phyloP scores from a whole-genome alignment of 2,888 invertebrate genomes.

The Oscheius sp. region DNA sequence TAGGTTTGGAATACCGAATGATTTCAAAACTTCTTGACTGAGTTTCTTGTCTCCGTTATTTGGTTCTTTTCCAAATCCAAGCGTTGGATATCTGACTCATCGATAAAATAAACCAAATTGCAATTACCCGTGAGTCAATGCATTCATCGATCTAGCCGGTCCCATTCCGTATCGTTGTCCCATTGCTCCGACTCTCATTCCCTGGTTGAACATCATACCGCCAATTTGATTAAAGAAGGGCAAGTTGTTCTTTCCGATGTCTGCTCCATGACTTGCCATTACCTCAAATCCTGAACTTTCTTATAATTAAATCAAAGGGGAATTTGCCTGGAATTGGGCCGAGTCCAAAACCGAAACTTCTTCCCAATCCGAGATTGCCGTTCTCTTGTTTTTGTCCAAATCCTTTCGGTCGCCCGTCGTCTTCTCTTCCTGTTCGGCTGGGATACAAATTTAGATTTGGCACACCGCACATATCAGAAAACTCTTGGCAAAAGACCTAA shows the following conservation, averaged over 20 bases:
- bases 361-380: slow-evolving; percentile 64
- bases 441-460: slow-evolving; percentile 64
- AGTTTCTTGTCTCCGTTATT: slow-evolving; percentile 37
- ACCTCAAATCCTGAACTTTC: slow-evolving; percentile 47
- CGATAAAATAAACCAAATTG: neutral
- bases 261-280: slow-evolving; percentile 54
- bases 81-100: slow-evolving; percentile 26
- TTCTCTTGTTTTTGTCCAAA: slow-evolving; percentile 70
- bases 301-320: neutral
- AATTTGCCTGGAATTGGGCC: slow-evolving; percentile 60
- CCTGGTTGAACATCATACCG: slow-evolving; percentile 66
- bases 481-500: slow-evolving; percentile 66
- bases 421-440: slow-evolving; percentile 45
- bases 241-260: slow-evolving; percentile 58
- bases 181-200: slow-evolving; percentile 61
- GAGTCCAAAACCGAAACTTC: slow-evolving; percentile 63
- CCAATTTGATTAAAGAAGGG: slow-evolving; percentile 65
- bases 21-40: slow-evolving; percentile 40
- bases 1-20: slow-evolving; percentile 52
- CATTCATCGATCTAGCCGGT: slow-evolving; percentile 60
- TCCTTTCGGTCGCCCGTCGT: slow-evolving; percentile 63
- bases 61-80: slow-evolving; percentile 34
- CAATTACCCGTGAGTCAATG: slow-evolving; percentile 54
- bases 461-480: slow-evolving; percentile 64
- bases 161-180: slow-evolving; percentile 62